Percentiles rank a stretch among this genome's conserved stretches.
Conservation (phyloP, 2,888 invertebrate species). For the Torymus texanus region DNA sequence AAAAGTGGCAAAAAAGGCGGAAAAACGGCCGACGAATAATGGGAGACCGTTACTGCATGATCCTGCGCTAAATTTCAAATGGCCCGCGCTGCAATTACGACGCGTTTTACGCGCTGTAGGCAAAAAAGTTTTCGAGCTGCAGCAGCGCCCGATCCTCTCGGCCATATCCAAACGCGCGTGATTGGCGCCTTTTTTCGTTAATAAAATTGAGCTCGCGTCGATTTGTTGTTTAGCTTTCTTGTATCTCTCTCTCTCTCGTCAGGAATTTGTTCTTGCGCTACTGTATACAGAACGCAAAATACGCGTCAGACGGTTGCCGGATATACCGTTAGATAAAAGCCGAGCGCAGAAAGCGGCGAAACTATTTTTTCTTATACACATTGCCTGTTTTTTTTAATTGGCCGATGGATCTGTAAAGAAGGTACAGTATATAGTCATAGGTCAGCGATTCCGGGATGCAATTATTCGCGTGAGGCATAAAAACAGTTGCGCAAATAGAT, state of each 20-base stretch:
- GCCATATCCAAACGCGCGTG: not conserved
- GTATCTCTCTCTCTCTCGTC: not conserved
- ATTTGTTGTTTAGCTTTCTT: conserved; percentile 23
- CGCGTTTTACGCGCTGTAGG: too few species aligned
- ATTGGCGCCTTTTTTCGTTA: conserved; percentile 1
- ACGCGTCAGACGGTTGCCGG: conserved; percentile 6
- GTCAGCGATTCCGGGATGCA: not conserved
- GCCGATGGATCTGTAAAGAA: too few species aligned
- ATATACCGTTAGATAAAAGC: conserved; percentile 11
- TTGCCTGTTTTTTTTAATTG: too few species aligned
- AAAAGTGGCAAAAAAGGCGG: conserved; percentile 14
- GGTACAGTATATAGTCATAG: conserved; percentile 7
- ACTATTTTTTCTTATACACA: too few species aligned
- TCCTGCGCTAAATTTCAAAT: conserved; percentile 28
- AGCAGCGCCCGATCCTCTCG: not conserved
- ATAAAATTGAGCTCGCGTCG: conserved; percentile 23
- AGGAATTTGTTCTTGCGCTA: conserved; percentile 15
- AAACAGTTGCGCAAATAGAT: not conserved
- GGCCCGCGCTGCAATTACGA: not conserved
- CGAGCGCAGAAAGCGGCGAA: too few species aligned
- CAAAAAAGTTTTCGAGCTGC: conserved; percentile 4
- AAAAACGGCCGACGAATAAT: conserved; percentile 6
- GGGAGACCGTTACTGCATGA: not conserved
- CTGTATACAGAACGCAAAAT: not conserved
- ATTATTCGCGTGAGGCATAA: not conserved